Evolutionary conservation across 2,797 vertebrate species (phyloP).

Genomic region (Crocidura indochinensis): DNA sequence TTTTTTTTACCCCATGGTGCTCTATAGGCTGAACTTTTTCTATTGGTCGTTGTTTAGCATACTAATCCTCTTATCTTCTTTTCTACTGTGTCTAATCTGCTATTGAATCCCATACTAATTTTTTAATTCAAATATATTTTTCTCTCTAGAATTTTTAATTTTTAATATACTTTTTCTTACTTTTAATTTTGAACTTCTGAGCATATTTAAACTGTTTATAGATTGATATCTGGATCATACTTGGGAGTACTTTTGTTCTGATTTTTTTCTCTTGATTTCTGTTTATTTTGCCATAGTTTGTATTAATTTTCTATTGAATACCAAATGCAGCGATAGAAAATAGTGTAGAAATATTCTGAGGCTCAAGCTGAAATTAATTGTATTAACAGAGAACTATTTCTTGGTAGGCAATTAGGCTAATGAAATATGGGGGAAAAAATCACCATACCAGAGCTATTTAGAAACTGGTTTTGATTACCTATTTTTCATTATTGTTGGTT

Average conservation of each 20-base stretch:
- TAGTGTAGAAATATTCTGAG: not conserved
- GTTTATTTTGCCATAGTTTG: slow-evolving; percentile 35
- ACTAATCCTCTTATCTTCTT: too few relatives aligned
- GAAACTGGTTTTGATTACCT: not conserved
- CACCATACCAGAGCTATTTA: not conserved
- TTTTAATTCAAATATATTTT: too few relatives aligned
- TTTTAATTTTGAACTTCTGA: too few relatives aligned
- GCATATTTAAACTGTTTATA: too few relatives aligned
- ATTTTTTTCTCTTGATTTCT: not conserved
- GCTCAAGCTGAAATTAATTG: not conserved
- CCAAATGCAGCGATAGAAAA: not conserved
- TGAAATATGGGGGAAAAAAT: not conserved
- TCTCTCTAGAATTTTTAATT: too few relatives aligned
- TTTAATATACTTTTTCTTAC: too few relatives aligned
- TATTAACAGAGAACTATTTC: not conserved
- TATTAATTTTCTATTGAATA: not conserved
- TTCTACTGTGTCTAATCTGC: too few relatives aligned
- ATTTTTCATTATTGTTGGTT: not conserved
- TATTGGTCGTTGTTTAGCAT: too few relatives aligned
- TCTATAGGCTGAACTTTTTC: too few relatives aligned
- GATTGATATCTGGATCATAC: too few relatives aligned
- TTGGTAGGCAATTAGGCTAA: not conserved
- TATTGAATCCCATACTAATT: too few relatives aligned
- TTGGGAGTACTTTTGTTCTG: too few relatives aligned
- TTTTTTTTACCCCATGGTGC: not conserved